phyloP scores from a whole-genome alignment of 2,797 vertebrate genomes.

The Anabacerthia variegaticeps region DNA sequence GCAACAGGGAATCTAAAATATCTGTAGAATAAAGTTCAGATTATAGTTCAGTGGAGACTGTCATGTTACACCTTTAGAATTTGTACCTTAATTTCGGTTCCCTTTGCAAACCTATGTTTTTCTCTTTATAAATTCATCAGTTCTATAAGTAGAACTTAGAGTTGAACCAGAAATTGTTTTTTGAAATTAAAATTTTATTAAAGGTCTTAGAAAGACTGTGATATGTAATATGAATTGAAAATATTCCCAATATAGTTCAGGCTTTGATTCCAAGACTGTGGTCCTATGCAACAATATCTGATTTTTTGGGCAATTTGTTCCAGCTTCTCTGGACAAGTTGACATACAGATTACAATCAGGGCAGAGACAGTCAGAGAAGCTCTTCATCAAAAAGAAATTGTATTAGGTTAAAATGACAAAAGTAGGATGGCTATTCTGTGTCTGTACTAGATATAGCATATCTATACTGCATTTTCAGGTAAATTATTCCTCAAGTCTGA shows the following conservation, averaged over 20 bases:
- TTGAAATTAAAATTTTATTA: not conserved
- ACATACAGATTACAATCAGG: not conserved
- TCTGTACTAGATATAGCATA: not conserved
- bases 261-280: not conserved
- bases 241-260: not conserved
- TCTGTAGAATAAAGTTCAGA: not conserved
- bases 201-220: not conserved
- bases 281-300: not conserved
- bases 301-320: not conserved
- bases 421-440: not conserved
- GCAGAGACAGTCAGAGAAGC: not conserved
- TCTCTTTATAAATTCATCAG: not conserved
- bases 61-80: not conserved
- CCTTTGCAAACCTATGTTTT: not conserved
- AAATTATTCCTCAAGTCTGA: not conserved
- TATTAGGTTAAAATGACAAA: not conserved
- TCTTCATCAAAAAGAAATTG: not conserved
- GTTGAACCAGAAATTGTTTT: not conserved
- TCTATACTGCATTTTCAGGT: not conserved
- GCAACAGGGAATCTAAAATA: not conserved
- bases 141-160: not conserved
- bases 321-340: not conserved
- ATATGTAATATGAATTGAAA: not conserved
- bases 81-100: not conserved
- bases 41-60: not conserved